Evolutionary conservation across 2,888 invertebrate genomes (phyloP).

Genomic region (Metacarcinus magister): DNA sequence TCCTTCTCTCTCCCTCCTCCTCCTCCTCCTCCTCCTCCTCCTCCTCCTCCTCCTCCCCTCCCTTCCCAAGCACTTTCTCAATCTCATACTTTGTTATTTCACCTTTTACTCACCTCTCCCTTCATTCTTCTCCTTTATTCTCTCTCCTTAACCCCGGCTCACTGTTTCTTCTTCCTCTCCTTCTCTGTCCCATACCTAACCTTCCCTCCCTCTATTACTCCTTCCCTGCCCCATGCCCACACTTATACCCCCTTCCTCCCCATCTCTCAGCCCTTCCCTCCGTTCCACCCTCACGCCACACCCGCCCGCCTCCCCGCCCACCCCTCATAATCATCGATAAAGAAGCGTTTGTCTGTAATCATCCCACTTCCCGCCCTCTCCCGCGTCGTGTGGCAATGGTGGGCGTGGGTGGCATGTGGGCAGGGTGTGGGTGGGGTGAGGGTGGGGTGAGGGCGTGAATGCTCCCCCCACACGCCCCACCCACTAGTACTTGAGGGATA

Average conservation of each 20-base stretch:
- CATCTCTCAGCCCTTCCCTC: not conserved
- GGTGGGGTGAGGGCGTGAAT: not conserved
- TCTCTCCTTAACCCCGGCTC: not conserved
- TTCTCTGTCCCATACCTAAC: not conserved
- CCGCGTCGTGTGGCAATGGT: not conserved
- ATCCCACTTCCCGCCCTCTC: not conserved
- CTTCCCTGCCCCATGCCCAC: not conserved
- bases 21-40: not conserved
- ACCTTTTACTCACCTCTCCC: not conserved
- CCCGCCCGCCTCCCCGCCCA: not conserved
- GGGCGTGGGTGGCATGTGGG: constrained; percentile 1
- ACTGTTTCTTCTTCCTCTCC: not conserved
- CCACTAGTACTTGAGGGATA: not conserved
- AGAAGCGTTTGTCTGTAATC: constrained; percentile 35
- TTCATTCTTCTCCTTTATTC: not conserved
- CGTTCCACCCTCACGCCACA: constrained; percentile 18
- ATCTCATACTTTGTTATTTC: not conserved
- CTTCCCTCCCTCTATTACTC: not conserved
- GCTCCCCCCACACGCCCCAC: not conserved
- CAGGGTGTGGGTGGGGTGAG: not conserved
- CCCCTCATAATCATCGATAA: constrained; percentile 29
- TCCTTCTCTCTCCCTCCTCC: not conserved
- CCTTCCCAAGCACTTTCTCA: not conserved
- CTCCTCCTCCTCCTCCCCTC: not conserved
- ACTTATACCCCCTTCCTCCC: not conserved